Evolutionary conservation across 2,113 vertebrate species (phyloP).

Genomic region (Scalopus aquaticus): DNA sequence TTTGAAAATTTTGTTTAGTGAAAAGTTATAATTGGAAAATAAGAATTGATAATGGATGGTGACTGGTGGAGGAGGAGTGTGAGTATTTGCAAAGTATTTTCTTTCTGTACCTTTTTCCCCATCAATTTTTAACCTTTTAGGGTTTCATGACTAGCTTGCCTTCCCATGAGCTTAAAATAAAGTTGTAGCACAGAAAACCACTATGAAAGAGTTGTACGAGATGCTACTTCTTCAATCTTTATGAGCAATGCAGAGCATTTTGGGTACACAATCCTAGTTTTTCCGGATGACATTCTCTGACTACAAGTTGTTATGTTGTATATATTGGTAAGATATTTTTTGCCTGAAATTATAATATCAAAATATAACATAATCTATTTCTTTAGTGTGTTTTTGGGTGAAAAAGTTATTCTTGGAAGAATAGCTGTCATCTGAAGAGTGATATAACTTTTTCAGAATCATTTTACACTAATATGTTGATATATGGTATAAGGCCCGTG

Average conservation of each 20-base stretch:
- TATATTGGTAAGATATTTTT: neutral
- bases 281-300: neutral
- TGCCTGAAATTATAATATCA: slow-evolving; percentile 23
- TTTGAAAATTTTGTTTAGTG: slow-evolving; percentile 41
- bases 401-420: slow-evolving; percentile 18
- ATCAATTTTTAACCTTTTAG: neutral
- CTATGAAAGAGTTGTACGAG: neutral
- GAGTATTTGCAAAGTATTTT: slow-evolving; percentile 7
- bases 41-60: neutral
- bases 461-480: slow-evolving; percentile 29
- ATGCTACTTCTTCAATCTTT: neutral
- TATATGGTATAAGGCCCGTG: neutral
- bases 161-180: slow-evolving; percentile 43
- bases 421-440: neutral
- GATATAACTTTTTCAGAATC: slow-evolving; percentile 20
- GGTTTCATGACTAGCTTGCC: neutral
- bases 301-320: neutral
- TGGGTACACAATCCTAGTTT: neutral
- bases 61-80: neutral
- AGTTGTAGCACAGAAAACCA: neutral
- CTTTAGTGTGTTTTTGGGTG: neutral
- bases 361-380: neutral
- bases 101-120: neutral
- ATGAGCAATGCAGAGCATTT: neutral
- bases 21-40: slow-evolving; percentile 26